phyloP scores from a whole-genome alignment of 2,797 vertebrate genomes.

The Distichodus sexfasciatus region DNA sequence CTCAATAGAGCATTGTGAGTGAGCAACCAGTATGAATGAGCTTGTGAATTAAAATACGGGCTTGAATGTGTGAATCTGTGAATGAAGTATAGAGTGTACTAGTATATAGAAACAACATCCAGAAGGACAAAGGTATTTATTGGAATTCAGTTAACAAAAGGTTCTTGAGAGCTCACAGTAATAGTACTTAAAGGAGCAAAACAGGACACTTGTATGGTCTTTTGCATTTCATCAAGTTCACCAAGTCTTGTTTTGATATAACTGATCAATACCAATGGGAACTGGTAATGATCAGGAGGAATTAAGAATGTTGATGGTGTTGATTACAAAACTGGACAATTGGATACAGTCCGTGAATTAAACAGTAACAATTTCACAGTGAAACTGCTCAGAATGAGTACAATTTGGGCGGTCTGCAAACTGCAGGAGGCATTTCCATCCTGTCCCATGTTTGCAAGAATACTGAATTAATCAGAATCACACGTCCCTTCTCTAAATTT shows the following conservation, averaged over 20 bases:
- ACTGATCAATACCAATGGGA: too few species aligned
- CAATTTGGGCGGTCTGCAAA: neutral
- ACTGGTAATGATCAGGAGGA: too few species aligned
- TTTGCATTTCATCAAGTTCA: too few species aligned
- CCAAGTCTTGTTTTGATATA: too few species aligned
- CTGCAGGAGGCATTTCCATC: neutral
- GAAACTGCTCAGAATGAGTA: neutral
- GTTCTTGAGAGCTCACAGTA: too few species aligned
- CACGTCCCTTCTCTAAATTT: neutral
- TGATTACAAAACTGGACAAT: too few species aligned
- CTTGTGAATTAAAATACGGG: conserved; percentile 56
- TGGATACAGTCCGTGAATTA: neutral
- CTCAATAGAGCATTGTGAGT: conserved; percentile 62
- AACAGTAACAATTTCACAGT: neutral
- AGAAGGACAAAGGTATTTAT: neutral
- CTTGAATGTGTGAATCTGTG: conserved; percentile 34
- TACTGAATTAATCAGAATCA: neutral
- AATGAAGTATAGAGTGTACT: neutral
- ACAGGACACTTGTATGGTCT: too few species aligned
- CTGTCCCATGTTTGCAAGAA: neutral
- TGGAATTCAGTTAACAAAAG: too few species aligned
- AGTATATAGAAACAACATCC: neutral
- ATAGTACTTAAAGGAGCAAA: too few species aligned
- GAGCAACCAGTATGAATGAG: conserved; percentile 63
- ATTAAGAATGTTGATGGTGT: too few species aligned